Conservation (phyloP, 2,113 vertebrate genomes). For the Megaleporinus macrocephalus region DNA sequence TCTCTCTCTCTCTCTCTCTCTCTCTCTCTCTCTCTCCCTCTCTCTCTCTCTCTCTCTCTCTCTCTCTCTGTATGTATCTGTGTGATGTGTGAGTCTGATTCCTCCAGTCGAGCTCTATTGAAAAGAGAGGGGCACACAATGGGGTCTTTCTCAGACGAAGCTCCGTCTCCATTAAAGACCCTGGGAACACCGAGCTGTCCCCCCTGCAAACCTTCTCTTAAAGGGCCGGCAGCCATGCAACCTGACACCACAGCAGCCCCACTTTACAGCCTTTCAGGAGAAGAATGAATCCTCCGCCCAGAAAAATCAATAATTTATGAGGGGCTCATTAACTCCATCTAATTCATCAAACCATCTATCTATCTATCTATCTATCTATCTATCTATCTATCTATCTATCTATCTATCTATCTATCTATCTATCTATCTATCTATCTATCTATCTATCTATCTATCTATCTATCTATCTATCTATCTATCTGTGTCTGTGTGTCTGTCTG, state of each 20-base stretch:
- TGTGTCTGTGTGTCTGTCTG: too few species aligned
- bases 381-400: too few species aligned
- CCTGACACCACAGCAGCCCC: conserved; percentile 44
- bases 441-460: too few species aligned
- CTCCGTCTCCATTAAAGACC: conserved; percentile 77
- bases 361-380: too few species aligned
- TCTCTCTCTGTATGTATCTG: conserved; percentile 37
- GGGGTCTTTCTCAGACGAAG: conserved; percentile 76
- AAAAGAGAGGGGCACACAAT: conserved; percentile 74
- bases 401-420: too few species aligned
- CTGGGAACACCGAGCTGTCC: conserved; percentile 77
- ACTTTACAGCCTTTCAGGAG: conserved; percentile 55
- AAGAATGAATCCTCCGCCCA: conserved; percentile 22
- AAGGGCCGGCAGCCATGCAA: conserved; percentile 22
- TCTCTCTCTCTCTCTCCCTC: too few species aligned
- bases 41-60: conserved; percentile 23
- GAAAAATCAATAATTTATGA: conserved; percentile 56
- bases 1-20: conserved; percentile 39
- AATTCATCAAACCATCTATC: too few species aligned
- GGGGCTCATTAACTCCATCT: conserved; percentile 40
- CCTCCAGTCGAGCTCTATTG: conserved; percentile 67
- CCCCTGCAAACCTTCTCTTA: conserved; percentile 61
- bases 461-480: too few species aligned
- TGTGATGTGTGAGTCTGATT: conserved; percentile 71
- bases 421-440: too few species aligned